Conservation (phyloP, 2,113 vertebrate genomes). For the Rhinichthys klamathensis region DNA sequence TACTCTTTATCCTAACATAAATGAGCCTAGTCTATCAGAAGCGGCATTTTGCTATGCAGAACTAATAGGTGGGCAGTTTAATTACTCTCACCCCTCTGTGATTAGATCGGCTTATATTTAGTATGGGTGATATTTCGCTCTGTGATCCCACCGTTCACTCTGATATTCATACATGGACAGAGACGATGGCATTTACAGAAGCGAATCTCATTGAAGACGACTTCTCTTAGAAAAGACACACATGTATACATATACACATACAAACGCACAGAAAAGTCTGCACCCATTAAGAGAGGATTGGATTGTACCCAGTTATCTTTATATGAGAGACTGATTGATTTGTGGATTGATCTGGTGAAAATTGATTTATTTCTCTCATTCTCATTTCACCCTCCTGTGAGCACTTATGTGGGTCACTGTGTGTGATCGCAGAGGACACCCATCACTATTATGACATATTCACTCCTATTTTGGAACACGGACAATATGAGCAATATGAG, state of each 20-base stretch:
- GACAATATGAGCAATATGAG: neutral
- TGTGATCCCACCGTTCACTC: conserved; percentile 21
- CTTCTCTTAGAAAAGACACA: neutral
- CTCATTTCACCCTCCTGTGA: conserved; percentile 31
- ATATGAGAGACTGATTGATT: neutral
- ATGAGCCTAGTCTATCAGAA: neutral
- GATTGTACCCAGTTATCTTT: conserved; percentile 1
- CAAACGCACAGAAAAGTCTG: conserved; percentile 2
- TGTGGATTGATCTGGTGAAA: conserved; percentile 33
- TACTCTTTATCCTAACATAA: conserved; percentile 4
- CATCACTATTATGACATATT: conserved; percentile 48
- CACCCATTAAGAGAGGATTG: neutral
- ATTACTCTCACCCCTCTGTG: conserved; percentile 14
- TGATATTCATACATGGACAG: conserved; percentile 27
- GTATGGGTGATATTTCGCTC: conserved; percentile 34
- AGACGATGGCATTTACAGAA: conserved; percentile 9
- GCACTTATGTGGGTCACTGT: conserved; percentile 35
- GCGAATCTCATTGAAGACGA: neutral
- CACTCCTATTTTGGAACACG: conserved; percentile 26
- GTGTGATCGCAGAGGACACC: conserved; percentile 16
- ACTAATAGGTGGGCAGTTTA: conserved; percentile 21
- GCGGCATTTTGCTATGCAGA: neutral
- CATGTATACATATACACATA: neutral
- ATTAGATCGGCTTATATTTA: conserved; percentile 21
- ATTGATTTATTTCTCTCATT: conserved; percentile 27